Evolutionary conservation across 2,113 vertebrate species (phyloP).

Genomic region (Potamarius usumacintae): DNA sequence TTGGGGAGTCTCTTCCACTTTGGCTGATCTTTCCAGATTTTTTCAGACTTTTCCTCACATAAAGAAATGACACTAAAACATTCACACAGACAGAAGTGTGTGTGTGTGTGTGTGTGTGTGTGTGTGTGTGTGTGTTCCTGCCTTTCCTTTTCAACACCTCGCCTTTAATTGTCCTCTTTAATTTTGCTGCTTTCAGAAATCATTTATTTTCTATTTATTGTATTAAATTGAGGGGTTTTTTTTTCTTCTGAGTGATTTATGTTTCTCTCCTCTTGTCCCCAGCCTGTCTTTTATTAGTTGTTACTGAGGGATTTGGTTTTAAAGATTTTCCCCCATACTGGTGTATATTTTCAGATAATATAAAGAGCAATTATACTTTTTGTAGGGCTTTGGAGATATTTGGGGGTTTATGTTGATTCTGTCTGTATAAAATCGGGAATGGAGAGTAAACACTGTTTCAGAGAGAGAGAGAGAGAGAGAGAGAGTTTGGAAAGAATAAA

Average conservation of each 20-base stretch:
- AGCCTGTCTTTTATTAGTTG: constrained; percentile 52
- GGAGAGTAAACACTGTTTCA: constrained; percentile 47
- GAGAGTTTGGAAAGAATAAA: constrained; percentile 13
- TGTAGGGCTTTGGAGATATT: constrained; percentile 31
- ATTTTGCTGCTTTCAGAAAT: constrained; percentile 69
- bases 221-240: constrained; percentile 59
- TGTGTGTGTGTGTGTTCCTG: constrained; percentile 5
- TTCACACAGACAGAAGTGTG: neutral
- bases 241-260: constrained; percentile 37
- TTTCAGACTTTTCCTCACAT: neutral
- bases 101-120: neutral
- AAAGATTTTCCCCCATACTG: constrained; percentile 57
- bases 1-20: constrained; percentile 4
- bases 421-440: constrained; percentile 41
- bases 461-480: constrained; percentile 35
- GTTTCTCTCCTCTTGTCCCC: constrained; percentile 42
- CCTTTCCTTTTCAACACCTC: constrained; percentile 53
- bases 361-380: constrained; percentile 64
- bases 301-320: constrained; percentile 61
- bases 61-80: constrained; percentile 7
- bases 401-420: constrained; percentile 40
- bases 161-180: constrained; percentile 47
- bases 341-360: constrained; percentile 74
- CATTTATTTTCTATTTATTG: constrained; percentile 76
- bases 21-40: constrained; percentile 19